Base-by-base conservation (phyloP, 2,888 invertebrate genomes). In the Petrolisthes manimaculis region DNA sequence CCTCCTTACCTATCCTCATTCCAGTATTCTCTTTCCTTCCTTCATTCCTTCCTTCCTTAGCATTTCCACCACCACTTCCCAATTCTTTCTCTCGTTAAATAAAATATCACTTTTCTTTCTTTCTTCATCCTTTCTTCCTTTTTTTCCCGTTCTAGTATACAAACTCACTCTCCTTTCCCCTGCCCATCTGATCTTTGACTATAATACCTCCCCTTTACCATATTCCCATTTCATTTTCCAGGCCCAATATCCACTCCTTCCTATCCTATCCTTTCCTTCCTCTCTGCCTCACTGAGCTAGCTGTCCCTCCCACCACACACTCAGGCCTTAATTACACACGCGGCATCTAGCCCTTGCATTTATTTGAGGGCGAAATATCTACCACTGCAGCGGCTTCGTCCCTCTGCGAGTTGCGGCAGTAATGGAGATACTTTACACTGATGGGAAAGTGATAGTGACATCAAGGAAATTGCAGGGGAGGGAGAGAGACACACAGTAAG, bases 251-350 rank as follows among this genome's bases (percentile, higher is more conserved):
- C 61, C 61, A 61, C 9, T 18, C 71, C 71, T 14, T 21, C 71
- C 71, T n/a, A 14, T n/a, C 71, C n/a, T 21, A 14, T 71, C 71
- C 21, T 18, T 18, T 61, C 71, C 71, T 6, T 12, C 71, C n/a
- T 21, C 6, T 6, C 71, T n/a, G 21, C 71, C 71, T 71, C 71
- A 71, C 71, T 21, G 21, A 71, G 71, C 71, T 71, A 21, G 37
- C 37, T 37, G 37, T 37, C 37, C 37, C 37, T 71, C 71, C 71
- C 71, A 21, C 71, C 71, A 71, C 71, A 21, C 71, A 71, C 71
- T 71, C 71, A 71, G 71, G 71, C 71, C 71, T 71, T 71, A 71
- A 71, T 71, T 71, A 71, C 71, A 71, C 71, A 71, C n/a, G 6
- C 71, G n/a, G 71, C 71, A 71, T 71, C 71, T 71, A 71, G 71